phyloP scores from a whole-genome alignment of 2,888 invertebrate genomes.

The Lacanobia wlatinum region DNA sequence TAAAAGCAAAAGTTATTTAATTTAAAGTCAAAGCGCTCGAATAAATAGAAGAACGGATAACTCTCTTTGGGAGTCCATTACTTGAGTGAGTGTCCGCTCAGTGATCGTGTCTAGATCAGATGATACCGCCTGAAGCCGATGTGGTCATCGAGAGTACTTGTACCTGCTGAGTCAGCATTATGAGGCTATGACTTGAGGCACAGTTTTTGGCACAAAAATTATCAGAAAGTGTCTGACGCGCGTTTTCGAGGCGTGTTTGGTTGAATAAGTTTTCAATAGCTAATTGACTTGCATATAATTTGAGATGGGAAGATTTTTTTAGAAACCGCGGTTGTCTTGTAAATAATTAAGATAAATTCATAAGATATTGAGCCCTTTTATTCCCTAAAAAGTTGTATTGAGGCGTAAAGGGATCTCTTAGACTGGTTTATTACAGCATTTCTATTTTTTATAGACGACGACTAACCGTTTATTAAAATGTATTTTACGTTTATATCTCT shows the following conservation, averaged over 20 bases:
- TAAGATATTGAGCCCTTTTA: not conserved
- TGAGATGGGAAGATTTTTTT: too few relatives aligned
- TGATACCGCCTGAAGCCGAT: constrained; percentile 1
- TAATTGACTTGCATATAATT: too few relatives aligned
- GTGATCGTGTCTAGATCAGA: constrained; percentile 14
- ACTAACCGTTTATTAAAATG: too few relatives aligned
- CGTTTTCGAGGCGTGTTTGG: too few relatives aligned
- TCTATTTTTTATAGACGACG: not conserved
- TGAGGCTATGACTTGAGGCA: not conserved
- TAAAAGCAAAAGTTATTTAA: not conserved
- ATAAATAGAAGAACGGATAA: not conserved
- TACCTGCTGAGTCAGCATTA: not conserved
- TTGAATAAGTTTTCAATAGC: too few relatives aligned
- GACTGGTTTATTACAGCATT: not conserved
- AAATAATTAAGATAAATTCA: constrained; percentile 17
- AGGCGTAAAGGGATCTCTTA: not conserved
- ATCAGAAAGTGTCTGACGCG: too few relatives aligned
- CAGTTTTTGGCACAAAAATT: too few relatives aligned
- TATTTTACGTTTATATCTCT: too few relatives aligned
- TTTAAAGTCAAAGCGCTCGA: not conserved
- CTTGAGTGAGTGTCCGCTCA: not conserved
- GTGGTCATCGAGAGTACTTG: not conserved
- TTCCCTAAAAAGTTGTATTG: not conserved
- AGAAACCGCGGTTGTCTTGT: not conserved
- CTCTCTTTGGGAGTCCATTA: constrained; percentile 3